A percentile compares a stretch with the other conserved stretches of the same genome.
Evolutionary conservation across 2,888 invertebrate genomes (phyloP).

Genomic region (Altica lythri): DNA sequence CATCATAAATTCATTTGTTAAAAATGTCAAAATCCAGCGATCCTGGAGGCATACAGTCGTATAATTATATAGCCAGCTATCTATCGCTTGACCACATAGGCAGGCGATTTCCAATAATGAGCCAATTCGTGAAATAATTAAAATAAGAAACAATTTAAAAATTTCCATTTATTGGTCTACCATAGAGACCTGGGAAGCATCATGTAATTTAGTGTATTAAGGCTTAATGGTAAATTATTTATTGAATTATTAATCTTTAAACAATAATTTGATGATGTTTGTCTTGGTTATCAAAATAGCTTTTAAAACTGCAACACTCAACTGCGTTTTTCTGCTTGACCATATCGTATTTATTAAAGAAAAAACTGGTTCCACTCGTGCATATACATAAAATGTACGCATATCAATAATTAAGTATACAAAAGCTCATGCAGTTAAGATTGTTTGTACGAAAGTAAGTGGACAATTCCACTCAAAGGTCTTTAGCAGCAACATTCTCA

Average conservation of each 20-base stretch:
- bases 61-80: background rate
- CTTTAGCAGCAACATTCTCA: too few species aligned
- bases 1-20: too few species aligned
- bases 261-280: background rate
- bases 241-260: background rate
- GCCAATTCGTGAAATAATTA: too few species aligned
- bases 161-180: background rate
- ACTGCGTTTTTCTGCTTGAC: background rate
- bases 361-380: too few species aligned
- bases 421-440: too few species aligned
- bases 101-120: constrained; percentile 1
- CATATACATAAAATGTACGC: too few species aligned
- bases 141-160: constrained; percentile 5
- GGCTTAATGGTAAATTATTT: background rate
- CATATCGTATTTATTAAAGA: too few species aligned
- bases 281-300: background rate
- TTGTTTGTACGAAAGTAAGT: too few species aligned
- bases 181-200: background rate
- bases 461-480: too few species aligned
- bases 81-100: constrained; percentile 1
- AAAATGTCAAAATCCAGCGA: background rate
- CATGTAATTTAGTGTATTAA: background rate
- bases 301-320: too few species aligned
- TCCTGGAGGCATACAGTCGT: background rate
- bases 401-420: too few species aligned